A percentile compares a stretch with the other conserved stretches of the same genome.
Evolutionary conservation across 2,888 invertebrate species (phyloP).

Genomic region (Idaea aversata): DNA sequence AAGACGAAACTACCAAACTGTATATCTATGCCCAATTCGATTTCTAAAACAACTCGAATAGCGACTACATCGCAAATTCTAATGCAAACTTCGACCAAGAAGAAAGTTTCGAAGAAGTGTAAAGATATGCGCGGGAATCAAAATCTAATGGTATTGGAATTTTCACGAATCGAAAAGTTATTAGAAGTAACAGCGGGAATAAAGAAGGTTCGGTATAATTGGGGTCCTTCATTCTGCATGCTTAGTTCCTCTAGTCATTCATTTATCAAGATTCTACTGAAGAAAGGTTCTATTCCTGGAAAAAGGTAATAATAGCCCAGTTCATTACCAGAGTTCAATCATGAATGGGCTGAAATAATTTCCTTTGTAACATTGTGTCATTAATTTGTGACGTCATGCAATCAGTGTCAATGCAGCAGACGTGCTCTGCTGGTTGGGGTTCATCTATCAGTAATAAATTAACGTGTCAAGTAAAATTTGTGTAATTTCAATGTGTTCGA

Average conservation of each 20-base stretch:
- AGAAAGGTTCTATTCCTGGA: conserved; percentile 38
- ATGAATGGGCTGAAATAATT: conserved; percentile 16
- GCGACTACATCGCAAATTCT: conserved; percentile 78
- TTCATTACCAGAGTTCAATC: conserved; percentile 18
- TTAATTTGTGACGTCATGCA: conserved; percentile 66
- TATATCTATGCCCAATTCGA: conserved; percentile 70
- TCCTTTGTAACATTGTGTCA: conserved; percentile 32
- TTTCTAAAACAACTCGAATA: conserved; percentile 73
- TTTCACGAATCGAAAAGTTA: conserved; percentile 75
- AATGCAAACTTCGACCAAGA: conserved; percentile 75
- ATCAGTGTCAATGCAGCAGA: conserved; percentile 62
- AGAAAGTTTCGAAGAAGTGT: conserved; percentile 70
- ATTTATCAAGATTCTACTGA: conserved; percentile 54
- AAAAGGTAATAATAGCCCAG: conserved; percentile 35
- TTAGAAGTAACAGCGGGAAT: conserved; percentile 49
- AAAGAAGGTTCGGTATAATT: conserved; percentile 52
- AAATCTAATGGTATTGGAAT: conserved; percentile 69
- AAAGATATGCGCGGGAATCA: conserved; percentile 72
- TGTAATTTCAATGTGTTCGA: conserved; percentile 51
- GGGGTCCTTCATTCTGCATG: conserved; percentile 63
- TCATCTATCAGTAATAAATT: conserved; percentile 47
- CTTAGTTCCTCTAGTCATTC: conserved; percentile 58
- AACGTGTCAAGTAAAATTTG: conserved; percentile 42
- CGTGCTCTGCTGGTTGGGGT: conserved; percentile 52
- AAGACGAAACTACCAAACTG: conserved; percentile 75